These are phyloP conservation scores for Heterohyrax brucei DNA, from an alignment of 2,797 vertebrate genomes.

Conservation along the genomic window DNA sequence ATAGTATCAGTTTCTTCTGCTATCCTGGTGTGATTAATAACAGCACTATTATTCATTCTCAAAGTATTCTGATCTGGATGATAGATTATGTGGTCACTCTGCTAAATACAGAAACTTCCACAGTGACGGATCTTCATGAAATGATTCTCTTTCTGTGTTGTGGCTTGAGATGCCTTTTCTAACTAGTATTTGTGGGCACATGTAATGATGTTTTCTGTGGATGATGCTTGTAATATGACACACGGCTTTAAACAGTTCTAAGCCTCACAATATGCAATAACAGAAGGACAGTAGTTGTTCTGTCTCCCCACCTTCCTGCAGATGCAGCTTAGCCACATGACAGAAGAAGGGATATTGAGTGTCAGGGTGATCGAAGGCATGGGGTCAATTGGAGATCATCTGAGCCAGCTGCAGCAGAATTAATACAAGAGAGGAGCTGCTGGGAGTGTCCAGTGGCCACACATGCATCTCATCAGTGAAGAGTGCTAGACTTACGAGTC, in stretches of 20 bases:
- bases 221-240: background rate
- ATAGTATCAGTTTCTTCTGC: background rate
- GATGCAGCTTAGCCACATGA: background rate
- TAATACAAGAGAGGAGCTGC: background rate
- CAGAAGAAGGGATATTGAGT: background rate
- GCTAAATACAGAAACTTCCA: background rate
- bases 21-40: background rate
- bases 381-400: background rate
- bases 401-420: background rate
- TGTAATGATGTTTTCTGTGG: background rate
- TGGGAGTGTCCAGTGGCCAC: fast-evolving
- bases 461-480: background rate
- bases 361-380: background rate
- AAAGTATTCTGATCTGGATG: background rate
- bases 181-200: slow-evolving; percentile 5
- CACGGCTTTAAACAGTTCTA: background rate
- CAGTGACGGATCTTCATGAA: background rate
- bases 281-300: background rate
- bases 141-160: background rate
- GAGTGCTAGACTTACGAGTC: background rate
- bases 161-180: background rate
- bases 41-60: background rate
- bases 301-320: background rate
- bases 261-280: background rate
- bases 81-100: background rate